Base-by-base conservation (phyloP, 2,113 vertebrate genomes). In the Polypterus bichir region DNA sequence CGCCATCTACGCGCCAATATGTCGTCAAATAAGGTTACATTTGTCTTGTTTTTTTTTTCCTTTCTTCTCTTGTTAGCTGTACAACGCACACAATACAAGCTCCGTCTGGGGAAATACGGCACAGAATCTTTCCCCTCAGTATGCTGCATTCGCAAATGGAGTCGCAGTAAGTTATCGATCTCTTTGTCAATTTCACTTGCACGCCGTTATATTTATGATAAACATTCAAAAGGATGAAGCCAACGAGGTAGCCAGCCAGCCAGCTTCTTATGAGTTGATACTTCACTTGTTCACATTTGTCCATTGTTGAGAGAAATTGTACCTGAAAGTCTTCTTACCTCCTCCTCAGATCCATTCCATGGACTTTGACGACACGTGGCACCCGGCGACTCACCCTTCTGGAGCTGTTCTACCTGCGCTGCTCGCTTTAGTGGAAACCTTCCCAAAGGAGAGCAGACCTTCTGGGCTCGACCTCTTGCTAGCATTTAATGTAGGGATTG, bases 361-460 rank as follows among this genome's bases (percentile, higher is more conserved):
- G 94, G 94, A 97, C 68, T 98, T 95, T 77, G 93, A 97, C 0
- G 93, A 98, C 71, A 98, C 91, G 0, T 97, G 94, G 94, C 82
- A 97, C 52, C 94, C 93, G 27, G 91, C 94, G n/a, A 98, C 94
- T 45, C 94, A 98, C 60, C 94, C 94, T n/a, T 97, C 94, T 0
- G 93, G 94, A 1, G 81, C 90, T 0, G 81, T 97, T 62, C 78
- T 97, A 7, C 89, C 94, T 0, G 82, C 86, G 0, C 71, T 97
- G 64, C 76, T 90, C 61, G 91, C 91, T 11, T 73, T 94, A 53
- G 76, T 81, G 0, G 92, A 97, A 77, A 74, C 81, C 1, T 52
- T 86, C 7, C 70, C 78, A 59, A 63, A 56, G 57, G 79, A 84
- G 65, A 71, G 63, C 5, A 89, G 65, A 71, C 69, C 81, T 57